A percentile compares a stretch with the other conserved stretches of the same genome.
These are phyloP conservation scores for Nasonia giraulti DNA, from an alignment of 1,140 invertebrate genomes.

Conservation along the genomic window DNA sequence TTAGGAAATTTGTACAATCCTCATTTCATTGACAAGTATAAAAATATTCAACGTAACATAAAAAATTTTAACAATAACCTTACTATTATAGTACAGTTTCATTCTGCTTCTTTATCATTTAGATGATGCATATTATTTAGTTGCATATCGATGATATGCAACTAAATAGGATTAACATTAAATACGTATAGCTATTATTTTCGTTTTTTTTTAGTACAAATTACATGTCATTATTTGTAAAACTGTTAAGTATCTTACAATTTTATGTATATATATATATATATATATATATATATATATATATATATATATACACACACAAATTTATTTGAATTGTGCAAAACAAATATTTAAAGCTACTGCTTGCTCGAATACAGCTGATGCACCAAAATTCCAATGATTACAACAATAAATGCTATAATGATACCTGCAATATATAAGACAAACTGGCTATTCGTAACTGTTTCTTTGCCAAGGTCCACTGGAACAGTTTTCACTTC, in stretches of 20 bases:
- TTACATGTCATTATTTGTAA: constrained; percentile 38
- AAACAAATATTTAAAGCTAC: constrained; percentile 49
- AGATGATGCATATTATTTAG: background rate
- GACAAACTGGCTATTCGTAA: constrained; percentile 74
- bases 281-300: constrained; percentile 48
- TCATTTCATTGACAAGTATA: constrained; percentile 39
- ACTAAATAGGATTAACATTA: constrained; percentile 34
- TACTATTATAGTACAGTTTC: constrained; percentile 36
- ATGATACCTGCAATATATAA: constrained; percentile 76
- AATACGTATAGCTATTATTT: constrained; percentile 30
- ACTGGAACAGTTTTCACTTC: constrained; percentile 74
- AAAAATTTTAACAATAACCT: constrained; percentile 50
- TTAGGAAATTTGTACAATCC: constrained; percentile 49
- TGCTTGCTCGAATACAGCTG: constrained; percentile 60
- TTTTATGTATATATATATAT: constrained; percentile 51
- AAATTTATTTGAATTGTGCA: constrained; percentile 51
- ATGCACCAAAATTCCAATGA: constrained; percentile 77
- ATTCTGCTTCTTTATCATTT: constrained; percentile 17
- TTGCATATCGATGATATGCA: constrained; percentile 10
- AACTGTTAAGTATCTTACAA: constrained; percentile 53
- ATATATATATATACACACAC: background rate
- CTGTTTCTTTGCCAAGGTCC: constrained; percentile 70
- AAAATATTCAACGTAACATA: constrained; percentile 48
- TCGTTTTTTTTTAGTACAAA: constrained; percentile 34
- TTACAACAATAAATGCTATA: constrained; percentile 76